Evolutionary conservation across 2,888 invertebrate genomes (phyloP), one percentile per base, ranked within the genome.

Genomic region (Xestia sexstrigata): DNA sequence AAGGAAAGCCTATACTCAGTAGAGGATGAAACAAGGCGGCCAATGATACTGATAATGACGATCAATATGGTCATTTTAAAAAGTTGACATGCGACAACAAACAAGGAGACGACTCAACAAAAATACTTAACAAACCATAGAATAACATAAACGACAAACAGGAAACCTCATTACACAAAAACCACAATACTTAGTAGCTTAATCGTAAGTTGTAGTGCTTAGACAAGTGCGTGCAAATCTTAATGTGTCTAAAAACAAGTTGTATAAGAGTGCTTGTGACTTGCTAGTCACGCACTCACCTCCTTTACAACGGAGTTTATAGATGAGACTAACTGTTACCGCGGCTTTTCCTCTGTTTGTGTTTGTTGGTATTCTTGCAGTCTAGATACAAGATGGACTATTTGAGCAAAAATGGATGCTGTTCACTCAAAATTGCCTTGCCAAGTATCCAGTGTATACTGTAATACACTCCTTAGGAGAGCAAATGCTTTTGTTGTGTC

Each of bases 221-320:
- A 52, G 69, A 55, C 82, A 80, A 86, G 85, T 76, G 79, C 71
- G 79, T 71, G 84, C 82, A 83, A 88, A 87, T 88, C 86, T 83
- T 85, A 86, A 81, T 88, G 74, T 84, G 79, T 76, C 81, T 81
- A 62, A 83, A 80, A 86, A 86, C 86, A 82, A 82, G 88, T 89
- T 85, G 80, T 70, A 67, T 78, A 81, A 91, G 93, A 78, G 91
- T 87, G 79, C 92, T 94, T 90, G 78, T 87, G 85, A 89, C 80
- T 87, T 81, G 92, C 93, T 81, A 90, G 92, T 93, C 93, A 93
- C 74, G 79, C 92, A 90, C 92, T 93, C 81, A 68, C 71, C 68
- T 67, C 83, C 83, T 66, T 71, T 82, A 70, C 80, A 84, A 78
- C 76, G 82, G 84, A 88, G 83, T 87, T 83, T 83, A 83, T 87